A percentile compares a stretch with the other conserved stretches of the same genome.
Evolutionary conservation across 2,888 invertebrate species (phyloP).

Genomic region (Germaria angustata): DNA sequence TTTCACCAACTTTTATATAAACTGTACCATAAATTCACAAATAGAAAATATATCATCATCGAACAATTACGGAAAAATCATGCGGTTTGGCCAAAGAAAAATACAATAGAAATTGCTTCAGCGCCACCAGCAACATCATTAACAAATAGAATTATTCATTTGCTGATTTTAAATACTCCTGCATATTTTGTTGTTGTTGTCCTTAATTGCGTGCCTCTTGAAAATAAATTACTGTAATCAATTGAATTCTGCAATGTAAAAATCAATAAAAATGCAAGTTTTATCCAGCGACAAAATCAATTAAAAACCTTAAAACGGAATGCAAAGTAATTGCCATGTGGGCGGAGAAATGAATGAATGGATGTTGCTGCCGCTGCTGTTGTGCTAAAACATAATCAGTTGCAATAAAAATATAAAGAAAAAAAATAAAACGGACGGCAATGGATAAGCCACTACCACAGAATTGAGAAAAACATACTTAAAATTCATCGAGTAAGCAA

Average conservation of each 20-base stretch:
- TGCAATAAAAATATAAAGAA: slow-evolving; percentile 28
- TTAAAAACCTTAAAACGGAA: slow-evolving; percentile 59
- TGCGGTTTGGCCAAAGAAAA: slow-evolving; percentile 37
- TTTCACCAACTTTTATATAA: background rate
- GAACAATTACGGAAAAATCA: background rate
- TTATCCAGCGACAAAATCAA: slow-evolving; percentile 63
- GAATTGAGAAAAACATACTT: slow-evolving; percentile 13
- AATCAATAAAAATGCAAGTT: slow-evolving; percentile 57
- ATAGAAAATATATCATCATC: background rate
- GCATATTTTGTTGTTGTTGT: slow-evolving; percentile 26
- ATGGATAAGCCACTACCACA: background rate
- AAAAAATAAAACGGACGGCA: slow-evolving; percentile 11
- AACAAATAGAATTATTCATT: slow-evolving; percentile 29
- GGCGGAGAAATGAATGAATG: background rate
- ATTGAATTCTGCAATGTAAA: slow-evolving; percentile 59
- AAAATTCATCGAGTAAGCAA: slow-evolving; percentile 41
- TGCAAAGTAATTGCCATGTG: slow-evolving; percentile 46
- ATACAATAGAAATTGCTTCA: slow-evolving; percentile 24
- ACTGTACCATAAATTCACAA: background rate
- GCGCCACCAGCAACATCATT: background rate
- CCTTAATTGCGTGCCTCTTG: slow-evolving; percentile 60
- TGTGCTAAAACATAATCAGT: slow-evolving; percentile 43
- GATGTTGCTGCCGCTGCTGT: background rate
- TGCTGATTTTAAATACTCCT: slow-evolving; percentile 39
- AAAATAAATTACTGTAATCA: slow-evolving; percentile 67